A percentile compares a stretch with the other conserved stretches of the same genome.
phyloP scores from a whole-genome alignment of 2,888 invertebrate species.

The Ferrisia virgata region DNA sequence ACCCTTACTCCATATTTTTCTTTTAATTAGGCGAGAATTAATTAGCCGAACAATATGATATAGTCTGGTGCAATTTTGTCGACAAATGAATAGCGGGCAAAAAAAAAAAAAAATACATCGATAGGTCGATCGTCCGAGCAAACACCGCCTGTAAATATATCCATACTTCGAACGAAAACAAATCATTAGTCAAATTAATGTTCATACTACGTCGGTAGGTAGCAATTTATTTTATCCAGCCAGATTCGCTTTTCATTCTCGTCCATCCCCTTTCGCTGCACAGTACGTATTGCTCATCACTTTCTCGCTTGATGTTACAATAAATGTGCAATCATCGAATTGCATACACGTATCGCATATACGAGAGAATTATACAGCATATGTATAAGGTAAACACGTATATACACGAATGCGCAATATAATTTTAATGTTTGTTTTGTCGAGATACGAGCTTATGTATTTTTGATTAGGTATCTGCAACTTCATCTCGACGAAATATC shows the following conservation, averaged over 20 bases:
- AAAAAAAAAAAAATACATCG: not conserved
- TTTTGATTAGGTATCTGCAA: constrained; percentile 15
- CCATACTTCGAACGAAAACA: not conserved
- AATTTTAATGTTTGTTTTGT: constrained; percentile 2
- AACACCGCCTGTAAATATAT: no score
- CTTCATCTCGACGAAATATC: not conserved
- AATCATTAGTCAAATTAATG: constrained; percentile 6
- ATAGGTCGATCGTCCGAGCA: not conserved
- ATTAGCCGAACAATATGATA: not conserved
- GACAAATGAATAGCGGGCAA: not conserved
- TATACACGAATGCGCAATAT: not conserved
- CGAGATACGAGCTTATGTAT: constrained; percentile 3
- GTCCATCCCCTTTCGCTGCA: not conserved
- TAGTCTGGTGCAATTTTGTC: not conserved
- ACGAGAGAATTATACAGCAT: not conserved
- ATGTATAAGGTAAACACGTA: not conserved
- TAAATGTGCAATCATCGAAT: not conserved
- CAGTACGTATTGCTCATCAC: no score
- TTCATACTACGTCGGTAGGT: not conserved
- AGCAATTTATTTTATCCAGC: not conserved
- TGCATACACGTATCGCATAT: not conserved
- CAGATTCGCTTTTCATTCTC: not conserved
- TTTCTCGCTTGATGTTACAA: not conserved
- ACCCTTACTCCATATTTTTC: not conserved
- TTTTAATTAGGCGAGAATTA: not conserved